Conservation (phyloP, 2,113 vertebrate species). For the Dasyprocta punctata region DNA sequence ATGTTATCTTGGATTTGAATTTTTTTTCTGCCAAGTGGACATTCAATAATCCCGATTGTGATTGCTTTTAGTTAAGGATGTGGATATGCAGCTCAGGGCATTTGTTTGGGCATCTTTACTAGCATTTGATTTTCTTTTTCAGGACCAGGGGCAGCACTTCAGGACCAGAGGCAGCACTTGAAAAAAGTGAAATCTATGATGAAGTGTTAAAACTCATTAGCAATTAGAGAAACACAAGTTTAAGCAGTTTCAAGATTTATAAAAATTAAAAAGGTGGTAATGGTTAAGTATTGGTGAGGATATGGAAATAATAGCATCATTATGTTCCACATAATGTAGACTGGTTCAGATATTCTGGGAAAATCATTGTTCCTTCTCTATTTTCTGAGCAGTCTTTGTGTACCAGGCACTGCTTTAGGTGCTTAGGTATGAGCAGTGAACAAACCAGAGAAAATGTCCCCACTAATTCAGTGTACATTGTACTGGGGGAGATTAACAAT, state of each 20-base stretch:
- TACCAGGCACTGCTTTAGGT: background rate
- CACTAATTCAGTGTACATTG: background rate
- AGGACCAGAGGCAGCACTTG: background rate
- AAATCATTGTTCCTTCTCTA: background rate
- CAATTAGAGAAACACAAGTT: constrained; percentile 21
- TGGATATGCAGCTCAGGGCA: background rate
- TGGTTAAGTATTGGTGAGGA: background rate
- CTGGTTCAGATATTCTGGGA: background rate
- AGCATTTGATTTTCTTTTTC: background rate
- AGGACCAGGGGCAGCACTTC: background rate
- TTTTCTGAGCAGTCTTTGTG: background rate
- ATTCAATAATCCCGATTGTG: background rate
- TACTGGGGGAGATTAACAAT: background rate
- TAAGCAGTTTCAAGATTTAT: background rate
- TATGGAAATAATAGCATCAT: background rate
- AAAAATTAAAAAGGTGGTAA: constrained; percentile 25
- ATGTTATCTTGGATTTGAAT: background rate
- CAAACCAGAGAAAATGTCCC: background rate
- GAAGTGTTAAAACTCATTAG: background rate
- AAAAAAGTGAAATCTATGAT: background rate
- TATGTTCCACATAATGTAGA: background rate
- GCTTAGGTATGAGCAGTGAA: constrained; percentile 23
- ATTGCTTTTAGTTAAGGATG: background rate
- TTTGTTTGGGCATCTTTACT: background rate
- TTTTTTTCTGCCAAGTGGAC: constrained; percentile 23